A percentile compares a stretch with the other conserved stretches of the same genome.
Evolutionary conservation across 2,888 invertebrate genomes (phyloP).

Genomic region (Sepioteuthis lessoniana): DNA sequence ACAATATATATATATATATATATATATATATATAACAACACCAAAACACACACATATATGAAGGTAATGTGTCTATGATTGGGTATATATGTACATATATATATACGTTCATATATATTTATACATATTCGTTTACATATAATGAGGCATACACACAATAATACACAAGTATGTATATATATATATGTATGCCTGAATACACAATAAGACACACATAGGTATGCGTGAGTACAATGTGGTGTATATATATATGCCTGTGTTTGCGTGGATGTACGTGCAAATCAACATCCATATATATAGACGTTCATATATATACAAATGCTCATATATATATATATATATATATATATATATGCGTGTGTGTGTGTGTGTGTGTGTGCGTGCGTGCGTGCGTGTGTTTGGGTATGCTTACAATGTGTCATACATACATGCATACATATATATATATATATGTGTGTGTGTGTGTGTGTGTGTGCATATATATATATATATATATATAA

Average conservation of each 20-base stretch:
- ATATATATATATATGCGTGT: background rate
- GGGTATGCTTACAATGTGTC: too few species aligned
- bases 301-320: background rate
- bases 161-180: background rate
- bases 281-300: background rate
- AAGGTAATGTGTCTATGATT: too few species aligned
- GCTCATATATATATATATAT: background rate
- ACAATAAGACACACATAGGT: background rate
- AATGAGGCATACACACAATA: background rate
- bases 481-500: background rate
- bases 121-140: background rate
- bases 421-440: too few species aligned
- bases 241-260: background rate
- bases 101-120: background rate
- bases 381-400: background rate
- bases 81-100: background rate
- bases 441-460: background rate
- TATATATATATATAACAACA: too few species aligned
- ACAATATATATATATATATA: too few species aligned
- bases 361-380: background rate
- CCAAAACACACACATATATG: too few species aligned
- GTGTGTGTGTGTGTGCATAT: too few species aligned
- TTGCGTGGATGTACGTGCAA: too few species aligned
- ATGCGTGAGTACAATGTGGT: background rate
- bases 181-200: background rate